Evolutionary conservation across 2,797 vertebrate genomes (phyloP).

Genomic region (Myiothlypis coronata): DNA sequence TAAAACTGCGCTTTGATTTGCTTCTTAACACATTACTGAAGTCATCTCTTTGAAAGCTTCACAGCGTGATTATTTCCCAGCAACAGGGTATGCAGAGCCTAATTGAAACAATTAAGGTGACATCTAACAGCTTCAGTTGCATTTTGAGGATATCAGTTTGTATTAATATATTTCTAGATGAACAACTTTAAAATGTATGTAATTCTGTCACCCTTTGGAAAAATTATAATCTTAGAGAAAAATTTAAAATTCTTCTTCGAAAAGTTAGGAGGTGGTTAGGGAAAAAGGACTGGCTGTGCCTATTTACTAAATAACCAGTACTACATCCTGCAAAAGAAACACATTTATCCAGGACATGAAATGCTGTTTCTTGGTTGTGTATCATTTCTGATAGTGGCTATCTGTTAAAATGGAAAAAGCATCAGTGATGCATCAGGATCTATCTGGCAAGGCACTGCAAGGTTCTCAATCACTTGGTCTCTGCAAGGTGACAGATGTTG

Average conservation of each 20-base stretch:
- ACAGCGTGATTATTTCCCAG: neutral
- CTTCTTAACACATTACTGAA: neutral
- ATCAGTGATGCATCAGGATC: constrained; percentile 27
- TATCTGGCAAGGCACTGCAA: neutral
- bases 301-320: neutral
- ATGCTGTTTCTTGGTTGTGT: neutral
- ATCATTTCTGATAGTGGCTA: constrained; percentile 9
- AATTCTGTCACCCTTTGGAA: neutral
- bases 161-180: neutral
- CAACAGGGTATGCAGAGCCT: neutral
- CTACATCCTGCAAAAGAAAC: neutral
- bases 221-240: neutral
- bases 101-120: constrained; percentile 37
- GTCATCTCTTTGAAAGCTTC: constrained; percentile 17
- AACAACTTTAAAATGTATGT: neutral
- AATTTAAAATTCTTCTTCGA: neutral
- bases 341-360: neutral
- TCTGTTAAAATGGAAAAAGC: constrained; percentile 40
- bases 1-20: constrained; percentile 24
- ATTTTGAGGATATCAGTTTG: neutral
- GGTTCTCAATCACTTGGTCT: constrained; percentile 21
- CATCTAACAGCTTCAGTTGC: neutral
- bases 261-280: neutral
- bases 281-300: neutral
- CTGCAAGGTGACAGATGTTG: constrained; percentile 25